Base-by-base conservation (phyloP, 1,140 invertebrate species). In the Helicorthomorpha holstii region DNA sequence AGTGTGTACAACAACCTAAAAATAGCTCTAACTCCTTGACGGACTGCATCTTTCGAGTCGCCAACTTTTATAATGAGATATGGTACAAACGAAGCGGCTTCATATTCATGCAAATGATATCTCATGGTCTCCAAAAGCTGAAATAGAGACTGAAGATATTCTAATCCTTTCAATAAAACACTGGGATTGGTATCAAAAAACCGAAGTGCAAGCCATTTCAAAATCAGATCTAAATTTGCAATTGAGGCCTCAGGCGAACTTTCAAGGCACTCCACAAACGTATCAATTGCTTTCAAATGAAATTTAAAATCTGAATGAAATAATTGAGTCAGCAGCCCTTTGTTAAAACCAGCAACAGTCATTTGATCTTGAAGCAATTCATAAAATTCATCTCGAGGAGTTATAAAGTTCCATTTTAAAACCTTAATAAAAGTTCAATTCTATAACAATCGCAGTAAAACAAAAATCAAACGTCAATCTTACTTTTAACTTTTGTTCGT, bases 171-270 rank as follows among this genome's bases (percentile, higher is more conserved):
- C 49, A 96, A 73, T 27, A 98, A 73, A 26, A 98, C 93, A 24
- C 90, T 92, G 21, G 94, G 93, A 73, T 98, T 98, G 10, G 94
- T 98, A 70, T 98, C 94, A 61, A 95, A 97, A 67, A 98, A 98
- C 56, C 93, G 73, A 16, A 98, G 65, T 0, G 92, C 95, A 54
- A 96, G 65, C 95, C 95, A 98, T 66, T 94, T 95, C 12, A 98
- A 71, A 53, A 98, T 82, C 41, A 98, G 70, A 73, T 98, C 95
- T 50, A 96, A 71, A 71, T 97, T 98, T 14, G 80, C 80, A 26
- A 91, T 77, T 22, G 93, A 74, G 3, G 87, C 84, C 61, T 80
- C 76, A 16, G 77, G 76, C 57, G 86, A 82, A 22, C 74, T 76
- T 3, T 79, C 72, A 25, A 91, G 68, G 70, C 89, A 85, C 72